Conservation (phyloP, 2,113 vertebrate species). For the Stigmatopora argus region DNA sequence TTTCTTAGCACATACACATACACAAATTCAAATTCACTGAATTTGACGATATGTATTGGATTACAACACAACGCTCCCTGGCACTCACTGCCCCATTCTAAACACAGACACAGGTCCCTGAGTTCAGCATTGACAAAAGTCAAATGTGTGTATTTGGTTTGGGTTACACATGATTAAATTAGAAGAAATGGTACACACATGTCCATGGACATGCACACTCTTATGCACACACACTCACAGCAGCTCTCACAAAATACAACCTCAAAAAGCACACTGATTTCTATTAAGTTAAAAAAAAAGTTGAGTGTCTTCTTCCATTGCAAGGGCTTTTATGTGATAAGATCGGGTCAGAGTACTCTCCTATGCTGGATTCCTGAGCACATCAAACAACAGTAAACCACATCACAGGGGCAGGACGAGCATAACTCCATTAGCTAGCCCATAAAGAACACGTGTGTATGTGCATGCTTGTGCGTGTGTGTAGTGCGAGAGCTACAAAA, state of each 20-base stretch:
- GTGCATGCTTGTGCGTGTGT: conserved; percentile 66
- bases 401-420: conserved; percentile 67
- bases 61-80: conserved; percentile 3
- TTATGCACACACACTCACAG: conserved; percentile 5
- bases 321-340: conserved; percentile 67
- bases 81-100: conserved; percentile 20
- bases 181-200: conserved; percentile 41
- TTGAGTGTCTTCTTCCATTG: conserved; percentile 63
- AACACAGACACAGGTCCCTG: conserved; percentile 40
- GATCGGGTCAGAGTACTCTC: conserved; percentile 58
- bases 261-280: conserved; percentile 43
- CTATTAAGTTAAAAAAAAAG: conserved; percentile 63
- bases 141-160: conserved; percentile 64
- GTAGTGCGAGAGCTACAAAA: conserved; percentile 63
- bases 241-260: conserved; percentile 11
- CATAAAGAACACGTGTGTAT: conserved; percentile 71
- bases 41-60: conserved; percentile 3
- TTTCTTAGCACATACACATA: neutral
- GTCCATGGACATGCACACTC: conserved; percentile 9
- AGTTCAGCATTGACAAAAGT: conserved; percentile 60
- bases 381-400: conserved; percentile 69
- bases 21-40: neutral
- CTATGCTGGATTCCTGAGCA: conserved; percentile 62
- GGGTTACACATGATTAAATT: conserved; percentile 64
- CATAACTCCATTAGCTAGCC: conserved; percentile 66